These are phyloP conservation scores for Hesperophylax magnus DNA, from an alignment of 1,140 invertebrate species.

Conservation along the genomic window DNA sequence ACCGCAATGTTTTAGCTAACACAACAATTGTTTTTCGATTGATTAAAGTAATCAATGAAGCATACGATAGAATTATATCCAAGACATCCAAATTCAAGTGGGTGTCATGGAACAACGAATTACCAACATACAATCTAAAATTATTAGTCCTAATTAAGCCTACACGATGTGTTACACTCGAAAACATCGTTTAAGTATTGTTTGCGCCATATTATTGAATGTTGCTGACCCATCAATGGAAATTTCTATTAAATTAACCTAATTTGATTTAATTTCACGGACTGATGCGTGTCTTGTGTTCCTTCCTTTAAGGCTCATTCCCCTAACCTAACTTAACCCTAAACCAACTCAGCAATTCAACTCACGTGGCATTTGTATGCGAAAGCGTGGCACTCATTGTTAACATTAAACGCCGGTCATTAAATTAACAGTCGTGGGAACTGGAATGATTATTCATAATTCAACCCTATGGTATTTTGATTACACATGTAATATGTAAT, in stretches of 20 bases:
- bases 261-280: conserved; percentile 16
- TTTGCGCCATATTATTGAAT: background rate
- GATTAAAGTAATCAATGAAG: no score
- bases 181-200: background rate
- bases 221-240: background rate
- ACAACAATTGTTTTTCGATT: no score
- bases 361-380: conserved; percentile 18
- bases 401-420: conserved; percentile 9
- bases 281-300: background rate
- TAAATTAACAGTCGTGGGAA: background rate
- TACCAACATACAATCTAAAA: background rate
- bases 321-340: no score
- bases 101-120: no score
- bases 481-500: no score
- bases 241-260: background rate
- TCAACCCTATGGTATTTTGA: background rate
- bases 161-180: background rate
- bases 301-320: background rate
- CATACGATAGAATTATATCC: no score
- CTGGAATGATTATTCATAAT: background rate
- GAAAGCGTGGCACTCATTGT: conserved; percentile 20
- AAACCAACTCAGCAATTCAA: background rate
- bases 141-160: background rate
- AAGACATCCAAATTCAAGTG: no score
- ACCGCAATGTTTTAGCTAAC: no score